These are phyloP conservation scores for Sebastes cheni DNA, from an alignment of 2,797 vertebrate species.

Conservation along the genomic window DNA sequence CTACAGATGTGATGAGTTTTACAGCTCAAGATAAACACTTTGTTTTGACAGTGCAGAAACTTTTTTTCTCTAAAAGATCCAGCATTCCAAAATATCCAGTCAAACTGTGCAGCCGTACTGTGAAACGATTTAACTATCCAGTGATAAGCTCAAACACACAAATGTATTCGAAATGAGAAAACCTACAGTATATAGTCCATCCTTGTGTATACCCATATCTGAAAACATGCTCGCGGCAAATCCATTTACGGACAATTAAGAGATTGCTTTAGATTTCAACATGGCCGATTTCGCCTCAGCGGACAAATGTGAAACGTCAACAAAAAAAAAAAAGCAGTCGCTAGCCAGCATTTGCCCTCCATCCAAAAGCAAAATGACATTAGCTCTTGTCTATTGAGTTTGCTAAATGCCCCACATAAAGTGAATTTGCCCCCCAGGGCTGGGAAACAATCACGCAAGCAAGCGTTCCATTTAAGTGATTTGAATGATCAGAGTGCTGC, in stretches of 20 bases:
- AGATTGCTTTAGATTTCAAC: slow-evolving; percentile 78
- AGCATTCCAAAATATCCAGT: not conserved
- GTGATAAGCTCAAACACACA: not conserved
- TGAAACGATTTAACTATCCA: not conserved
- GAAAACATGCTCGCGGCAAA: slow-evolving; percentile 62
- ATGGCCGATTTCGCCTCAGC: slow-evolving; percentile 64
- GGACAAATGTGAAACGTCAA: slow-evolving; percentile 72
- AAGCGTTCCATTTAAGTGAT: slow-evolving; percentile 80
- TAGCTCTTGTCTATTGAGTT: slow-evolving; percentile 82
- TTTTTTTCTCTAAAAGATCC: not conserved
- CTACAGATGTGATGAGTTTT: slow-evolving; percentile 56
- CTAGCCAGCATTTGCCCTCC: slow-evolving; percentile 69
- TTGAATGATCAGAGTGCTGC: slow-evolving; percentile 75
- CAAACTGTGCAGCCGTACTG: not conserved
- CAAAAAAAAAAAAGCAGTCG: slow-evolving; percentile 55
- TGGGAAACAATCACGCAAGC: slow-evolving; percentile 75
- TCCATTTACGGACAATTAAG: slow-evolving; percentile 76
- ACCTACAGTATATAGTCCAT: not conserved
- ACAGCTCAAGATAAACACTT: slow-evolving; percentile 48
- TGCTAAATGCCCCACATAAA: slow-evolving; percentile 85
- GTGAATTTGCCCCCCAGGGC: slow-evolving; percentile 78
- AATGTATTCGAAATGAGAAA: not conserved
- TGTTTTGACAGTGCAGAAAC: slow-evolving; percentile 34
- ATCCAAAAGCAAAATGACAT: slow-evolving; percentile 78
- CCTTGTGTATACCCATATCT: not conserved